phyloP scores from a whole-genome alignment of 2,888 invertebrate species.

The Drosophila pegasa region DNA sequence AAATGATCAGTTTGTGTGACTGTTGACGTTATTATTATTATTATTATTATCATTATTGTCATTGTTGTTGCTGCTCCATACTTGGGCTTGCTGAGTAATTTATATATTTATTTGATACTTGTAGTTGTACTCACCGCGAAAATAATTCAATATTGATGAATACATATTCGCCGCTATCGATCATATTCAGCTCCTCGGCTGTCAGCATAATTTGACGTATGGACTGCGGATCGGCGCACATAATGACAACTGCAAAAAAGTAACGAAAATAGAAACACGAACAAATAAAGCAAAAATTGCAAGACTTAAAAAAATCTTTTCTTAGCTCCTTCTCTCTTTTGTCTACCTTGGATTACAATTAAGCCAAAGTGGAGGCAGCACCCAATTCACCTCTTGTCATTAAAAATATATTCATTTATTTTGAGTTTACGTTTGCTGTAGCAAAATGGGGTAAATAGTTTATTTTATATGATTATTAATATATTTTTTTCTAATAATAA shows the following conservation, averaged over 20 bases:
- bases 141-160: constrained; percentile 99
- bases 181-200: constrained; percentile 97
- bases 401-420: constrained; percentile 69
- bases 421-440: constrained; percentile 27
- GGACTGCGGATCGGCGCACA: constrained; percentile 95
- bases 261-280: constrained; percentile 21
- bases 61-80: constrained; percentile 13
- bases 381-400: constrained; percentile 51
- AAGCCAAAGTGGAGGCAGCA: constrained; percentile 17
- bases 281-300: constrained; percentile 30
- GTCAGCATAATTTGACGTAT: constrained; percentile 97
- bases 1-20: constrained; percentile 55
- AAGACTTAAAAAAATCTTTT: constrained; percentile 14
- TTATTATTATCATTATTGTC: not conserved
- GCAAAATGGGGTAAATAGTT: not conserved
- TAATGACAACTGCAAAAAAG: constrained; percentile 93
- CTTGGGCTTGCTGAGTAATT: constrained; percentile 44
- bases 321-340: constrained; percentile 12
- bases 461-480: not conserved
- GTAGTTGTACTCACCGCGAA: constrained; percentile 90
- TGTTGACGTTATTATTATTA: constrained; percentile 28
- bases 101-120: constrained; percentile 51
- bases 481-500: no score
- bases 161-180: constrained; percentile 97
- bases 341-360: constrained; percentile 26